Evolutionary conservation across 2,797 vertebrate genomes (phyloP).

Genomic region (Lateolabrax maculatus): DNA sequence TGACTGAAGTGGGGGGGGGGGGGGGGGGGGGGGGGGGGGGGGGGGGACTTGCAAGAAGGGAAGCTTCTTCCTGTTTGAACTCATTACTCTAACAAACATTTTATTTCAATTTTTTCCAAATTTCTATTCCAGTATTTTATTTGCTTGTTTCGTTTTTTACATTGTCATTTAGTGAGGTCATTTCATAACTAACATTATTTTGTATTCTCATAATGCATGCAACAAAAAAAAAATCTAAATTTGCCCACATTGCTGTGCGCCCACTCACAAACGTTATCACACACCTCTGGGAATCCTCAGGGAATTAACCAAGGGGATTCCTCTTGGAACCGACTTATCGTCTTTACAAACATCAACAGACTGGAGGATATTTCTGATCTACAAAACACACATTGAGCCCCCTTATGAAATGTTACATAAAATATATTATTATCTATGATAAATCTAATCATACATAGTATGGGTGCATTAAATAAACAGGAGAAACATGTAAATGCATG

Average conservation of each 20-base stretch:
- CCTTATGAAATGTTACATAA: conserved; percentile 25
- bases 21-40: too few species aligned
- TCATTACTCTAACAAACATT: neutral
- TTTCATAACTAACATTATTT: neutral
- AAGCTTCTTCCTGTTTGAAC: neutral
- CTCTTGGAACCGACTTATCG: conserved; percentile 10
- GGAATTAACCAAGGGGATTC: conserved; percentile 24
- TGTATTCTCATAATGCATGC: neutral
- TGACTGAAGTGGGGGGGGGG: neutral
- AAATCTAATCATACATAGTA: neutral
- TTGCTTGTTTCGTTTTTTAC: neutral
- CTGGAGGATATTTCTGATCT: conserved; percentile 1
- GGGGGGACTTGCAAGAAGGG: too few species aligned
- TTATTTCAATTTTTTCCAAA: fast-evolving
- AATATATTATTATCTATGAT: conserved; percentile 13
- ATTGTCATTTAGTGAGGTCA: neutral
- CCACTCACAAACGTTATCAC: neutral
- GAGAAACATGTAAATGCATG: neutral
- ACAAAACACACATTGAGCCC: neutral
- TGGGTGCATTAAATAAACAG: neutral
- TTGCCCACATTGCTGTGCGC: neutral
- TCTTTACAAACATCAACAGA: conserved; percentile 11
- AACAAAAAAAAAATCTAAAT: too few species aligned
- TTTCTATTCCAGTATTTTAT: neutral
- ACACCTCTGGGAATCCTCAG: neutral